phyloP scores from a whole-genome alignment of 2,113 vertebrate species.

The Felis catus region F.catus_Fca126_mat1.0 CM031416.1:83439001-83439500 shows the following conservation, averaged over 20 bases:
- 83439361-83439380: conserved; percentile 45
- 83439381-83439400: conserved; percentile 27
- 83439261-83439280: conserved; percentile 58
- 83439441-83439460: background rate
- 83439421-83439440: background rate
- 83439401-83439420: conserved; percentile 29
- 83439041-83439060: background rate
- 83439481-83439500: background rate
- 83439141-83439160: background rate
- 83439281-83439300: conserved; percentile 45
- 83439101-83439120: conserved; percentile 54
- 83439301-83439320: conserved; percentile 58
- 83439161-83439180: conserved; percentile 46
- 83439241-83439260: conserved; percentile 47
- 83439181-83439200: background rate
- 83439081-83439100: conserved; percentile 47
- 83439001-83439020: background rate
- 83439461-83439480: background rate
- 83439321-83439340: conserved; percentile 27
- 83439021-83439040: conserved; percentile 48
- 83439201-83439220: background rate
- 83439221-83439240: background rate
- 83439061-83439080: conserved; percentile 59
- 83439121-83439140: conserved; percentile 31
- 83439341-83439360: conserved; percentile 63